A percentile compares a stretch with the other conserved stretches of the same genome.
phyloP scores from a whole-genome alignment of 2,888 invertebrate species.

The Pollenia amentaria region DNA sequence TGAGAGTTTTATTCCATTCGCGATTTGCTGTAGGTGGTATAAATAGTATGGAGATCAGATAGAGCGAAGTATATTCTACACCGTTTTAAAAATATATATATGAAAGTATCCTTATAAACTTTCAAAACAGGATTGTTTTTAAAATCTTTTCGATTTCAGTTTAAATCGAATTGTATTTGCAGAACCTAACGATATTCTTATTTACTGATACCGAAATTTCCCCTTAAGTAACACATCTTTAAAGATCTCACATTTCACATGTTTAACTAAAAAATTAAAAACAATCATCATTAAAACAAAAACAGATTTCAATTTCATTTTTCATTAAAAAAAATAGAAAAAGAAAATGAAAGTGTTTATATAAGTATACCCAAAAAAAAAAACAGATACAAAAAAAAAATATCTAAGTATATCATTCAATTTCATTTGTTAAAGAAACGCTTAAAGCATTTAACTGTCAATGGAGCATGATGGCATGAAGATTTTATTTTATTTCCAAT shows the following conservation, averaged over 20 bases:
- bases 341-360: slow-evolving; percentile 28
- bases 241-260: slow-evolving; percentile 14
- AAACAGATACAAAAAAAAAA: background rate
- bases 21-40: too few species aligned
- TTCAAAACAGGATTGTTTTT: too few species aligned
- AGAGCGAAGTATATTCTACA: too few species aligned
- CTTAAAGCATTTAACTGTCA: slow-evolving; percentile 46
- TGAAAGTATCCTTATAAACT: too few species aligned
- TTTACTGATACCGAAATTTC: too few species aligned
- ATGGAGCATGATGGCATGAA: slow-evolving; percentile 32
- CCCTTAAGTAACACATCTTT: slow-evolving; percentile 7
- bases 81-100: too few species aligned
- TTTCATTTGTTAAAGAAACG: slow-evolving; percentile 19
- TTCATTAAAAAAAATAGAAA: background rate
- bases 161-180: too few species aligned
- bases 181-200: too few species aligned
- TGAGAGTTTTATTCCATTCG: too few species aligned
- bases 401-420: slow-evolving; percentile 13
- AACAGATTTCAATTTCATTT: slow-evolving; percentile 35
- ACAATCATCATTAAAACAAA: slow-evolving; percentile 11
- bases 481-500: slow-evolving; percentile 38
- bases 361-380: background rate
- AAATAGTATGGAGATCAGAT: too few species aligned
- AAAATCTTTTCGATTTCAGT: too few species aligned
- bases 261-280: background rate